These are phyloP conservation scores for Pharmacophagus antenor DNA, from an alignment of 2,888 invertebrate species.

Conservation along the genomic window DNA sequence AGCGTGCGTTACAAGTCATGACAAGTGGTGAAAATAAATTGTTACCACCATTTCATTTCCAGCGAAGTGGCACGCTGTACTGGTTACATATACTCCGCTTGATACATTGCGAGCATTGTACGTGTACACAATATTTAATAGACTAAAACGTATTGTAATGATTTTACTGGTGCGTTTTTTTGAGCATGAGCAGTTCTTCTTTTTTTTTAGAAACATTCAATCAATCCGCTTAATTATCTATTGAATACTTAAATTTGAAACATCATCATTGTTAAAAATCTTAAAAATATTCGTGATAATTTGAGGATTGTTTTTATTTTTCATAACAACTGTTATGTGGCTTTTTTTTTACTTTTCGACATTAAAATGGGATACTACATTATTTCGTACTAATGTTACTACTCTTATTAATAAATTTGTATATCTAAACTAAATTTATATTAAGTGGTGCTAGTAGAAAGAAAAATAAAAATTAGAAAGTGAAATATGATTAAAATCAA, in stretches of 20 bases:
- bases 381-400: no score
- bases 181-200: not conserved
- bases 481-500: not conserved
- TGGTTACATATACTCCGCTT: slow-evolving; percentile 5
- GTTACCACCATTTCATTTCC: slow-evolving; percentile 30
- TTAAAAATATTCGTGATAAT: no score
- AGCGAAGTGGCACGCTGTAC: slow-evolving; percentile 1
- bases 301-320: no score
- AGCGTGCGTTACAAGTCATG: slow-evolving; percentile 38
- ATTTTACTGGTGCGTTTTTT: no score
- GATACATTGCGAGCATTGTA: not conserved
- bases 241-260: no score
- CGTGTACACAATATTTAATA: slow-evolving; percentile 3
- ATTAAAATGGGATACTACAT: no score
- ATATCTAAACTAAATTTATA: not conserved
- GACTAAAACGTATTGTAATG: not conserved
- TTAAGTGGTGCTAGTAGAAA: not conserved
- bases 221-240: no score
- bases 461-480: not conserved
- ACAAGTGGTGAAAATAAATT: slow-evolving; percentile 38
- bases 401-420: no score
- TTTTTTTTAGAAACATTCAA: not conserved
- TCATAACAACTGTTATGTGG: no score
- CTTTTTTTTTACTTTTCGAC: no score
- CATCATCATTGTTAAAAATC: no score